Percentiles rank a stretch among this genome's conserved stretches.
Conservation (phyloP, 2,797 vertebrate species). For the Odontamblyopus lacepedii region DNA sequence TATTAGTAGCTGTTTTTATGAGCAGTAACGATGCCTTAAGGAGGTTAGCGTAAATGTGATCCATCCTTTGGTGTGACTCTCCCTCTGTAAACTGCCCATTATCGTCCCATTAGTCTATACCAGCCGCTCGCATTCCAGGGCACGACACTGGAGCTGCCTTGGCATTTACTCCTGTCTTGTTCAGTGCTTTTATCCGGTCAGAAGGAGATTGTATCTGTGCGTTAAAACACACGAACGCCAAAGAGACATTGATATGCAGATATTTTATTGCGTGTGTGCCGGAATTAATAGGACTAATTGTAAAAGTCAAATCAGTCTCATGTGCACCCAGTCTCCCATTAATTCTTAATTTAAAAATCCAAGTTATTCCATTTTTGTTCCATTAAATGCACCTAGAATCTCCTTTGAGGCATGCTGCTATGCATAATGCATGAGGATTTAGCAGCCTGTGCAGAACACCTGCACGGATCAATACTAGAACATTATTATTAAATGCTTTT, state of each 20-base stretch:
- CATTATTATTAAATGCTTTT: conserved; percentile 9
- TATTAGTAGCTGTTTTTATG: conserved; percentile 15
- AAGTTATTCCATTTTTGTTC: neutral
- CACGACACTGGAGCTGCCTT: conserved; percentile 15
- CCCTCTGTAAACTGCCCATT: neutral
- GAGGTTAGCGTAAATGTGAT: neutral
- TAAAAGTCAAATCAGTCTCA: conserved; percentile 6
- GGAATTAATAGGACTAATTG: conserved; percentile 10
- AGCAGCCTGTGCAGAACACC: conserved; percentile 2
- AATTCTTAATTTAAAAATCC: neutral
- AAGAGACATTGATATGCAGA: neutral
- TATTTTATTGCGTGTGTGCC: neutral
- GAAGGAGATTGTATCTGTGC: neutral
- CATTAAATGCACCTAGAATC: conserved; percentile 8
- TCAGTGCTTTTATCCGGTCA: neutral
- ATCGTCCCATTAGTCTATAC: conserved; percentile 1
- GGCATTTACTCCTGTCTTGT: neutral
- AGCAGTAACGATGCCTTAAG: conserved; percentile 11
- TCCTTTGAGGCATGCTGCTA: neutral
- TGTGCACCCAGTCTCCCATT: neutral
- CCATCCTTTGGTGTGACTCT: conserved; percentile 8
- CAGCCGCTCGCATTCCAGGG: conserved; percentile 8
- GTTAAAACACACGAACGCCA: neutral
- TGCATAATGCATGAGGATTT: conserved; percentile 15
- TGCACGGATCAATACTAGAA: conserved; percentile 6